Evolutionary conservation across 2,113 vertebrate species (phyloP), one percentile per base, ranked within the genome.

Genomic region (Pygathrix nemaeus): DNA sequence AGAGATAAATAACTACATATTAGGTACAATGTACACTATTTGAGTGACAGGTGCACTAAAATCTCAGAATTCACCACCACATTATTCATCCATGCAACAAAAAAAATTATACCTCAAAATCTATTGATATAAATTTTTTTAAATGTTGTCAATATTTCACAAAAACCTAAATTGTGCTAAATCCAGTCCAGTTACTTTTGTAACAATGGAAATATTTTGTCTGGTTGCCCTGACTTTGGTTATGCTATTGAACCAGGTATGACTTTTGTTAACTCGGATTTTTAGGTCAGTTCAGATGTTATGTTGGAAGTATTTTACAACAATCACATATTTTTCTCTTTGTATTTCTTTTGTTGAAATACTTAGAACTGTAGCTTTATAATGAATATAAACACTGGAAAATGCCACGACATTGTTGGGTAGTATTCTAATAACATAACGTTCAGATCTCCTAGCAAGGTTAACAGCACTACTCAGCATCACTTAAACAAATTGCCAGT

Each of bases 281-380:
- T 95, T 93, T 52, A 64, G n/a, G 21, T 93, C 17, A 59, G 35
- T 90, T 80, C 32, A 75, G 78, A 88, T 88, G 89, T 76, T 20
- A 35, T 12, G 17, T 25, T 61, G 21, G 78, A 66, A 91, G 48
- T 32, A 88, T 76, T 61, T 84, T 30, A 55, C 50, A 85, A 66
- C 23, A 21, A 30, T 73, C n/a, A 25, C 20, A 91, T 43, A 72
- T 75, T n/a, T 59, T 57, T 93, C 61, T 93, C n/a, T 96, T 96
- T 88, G 32, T 17, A 57, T 10, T 38, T 79, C 40, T 73, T 90
- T 38, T 64, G 78, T 70, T 76, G 90, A 87, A 93, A 13, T 84
- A n/a, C 23, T 40, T 83, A 55, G 17, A 87, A 48, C 35, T 64
- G 16, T 75, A 52, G 17, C 8, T 57, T 57, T 64, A 50, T 8